These are phyloP conservation scores for Tetranychus urticae DNA, from an alignment of 1,140 invertebrate genomes.

Conservation along the genomic window DNA sequence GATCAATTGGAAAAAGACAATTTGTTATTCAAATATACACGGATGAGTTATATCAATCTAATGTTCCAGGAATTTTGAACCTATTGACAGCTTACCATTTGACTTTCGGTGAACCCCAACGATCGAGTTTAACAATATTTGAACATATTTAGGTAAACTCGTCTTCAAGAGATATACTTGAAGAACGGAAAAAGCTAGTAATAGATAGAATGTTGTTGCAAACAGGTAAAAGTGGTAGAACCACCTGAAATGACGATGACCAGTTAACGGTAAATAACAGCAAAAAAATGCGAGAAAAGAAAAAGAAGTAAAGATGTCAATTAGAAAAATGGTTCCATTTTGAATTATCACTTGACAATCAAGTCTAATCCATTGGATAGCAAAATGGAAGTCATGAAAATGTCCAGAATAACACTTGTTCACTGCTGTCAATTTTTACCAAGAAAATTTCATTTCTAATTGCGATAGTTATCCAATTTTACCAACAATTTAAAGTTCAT, in stretches of 20 bases:
- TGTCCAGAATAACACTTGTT: too few species aligned
- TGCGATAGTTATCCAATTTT: too few species aligned
- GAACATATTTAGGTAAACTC: slow-evolving; percentile 1
- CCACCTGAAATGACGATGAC: slow-evolving; percentile 10
- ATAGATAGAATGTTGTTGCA: slow-evolving; percentile 10
- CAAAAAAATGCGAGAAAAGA: too few species aligned
- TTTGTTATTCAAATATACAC: neutral
- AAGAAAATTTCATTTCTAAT: too few species aligned
- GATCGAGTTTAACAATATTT: slow-evolving; percentile 5
- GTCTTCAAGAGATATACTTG: slow-evolving; percentile 5
- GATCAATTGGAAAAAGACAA: neutral
- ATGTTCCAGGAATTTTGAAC: neutral
- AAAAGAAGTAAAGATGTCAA: too few species aligned
- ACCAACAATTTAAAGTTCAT: too few species aligned
- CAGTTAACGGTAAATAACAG: neutral
- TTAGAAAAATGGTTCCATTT: too few species aligned
- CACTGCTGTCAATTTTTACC: too few species aligned
- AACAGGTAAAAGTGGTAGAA: slow-evolving; percentile 17
- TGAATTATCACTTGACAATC: too few species aligned
- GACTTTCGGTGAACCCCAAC: neutral
- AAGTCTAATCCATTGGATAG: too few species aligned
- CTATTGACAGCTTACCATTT: neutral
- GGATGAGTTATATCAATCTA: neutral
- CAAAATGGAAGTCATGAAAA: too few species aligned
- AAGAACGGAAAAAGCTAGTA: slow-evolving; percentile 2